Conservation (phyloP, 2,888 invertebrate genomes). For the Protodeltote pygarga region DNA sequence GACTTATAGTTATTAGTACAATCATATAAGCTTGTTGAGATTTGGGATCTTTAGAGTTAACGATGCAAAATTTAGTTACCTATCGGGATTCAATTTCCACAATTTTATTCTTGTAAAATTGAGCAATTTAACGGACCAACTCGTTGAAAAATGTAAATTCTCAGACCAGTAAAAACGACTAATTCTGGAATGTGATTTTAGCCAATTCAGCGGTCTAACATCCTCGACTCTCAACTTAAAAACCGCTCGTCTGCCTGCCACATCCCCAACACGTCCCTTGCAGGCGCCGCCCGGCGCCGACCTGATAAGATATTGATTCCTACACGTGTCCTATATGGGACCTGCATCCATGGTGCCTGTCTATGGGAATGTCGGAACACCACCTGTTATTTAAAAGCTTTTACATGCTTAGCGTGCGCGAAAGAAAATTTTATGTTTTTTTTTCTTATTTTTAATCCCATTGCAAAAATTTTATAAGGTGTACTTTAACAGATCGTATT, state of each 20-base stretch:
- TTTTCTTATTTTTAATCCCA: neutral
- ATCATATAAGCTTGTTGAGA: no score
- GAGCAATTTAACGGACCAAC: no score
- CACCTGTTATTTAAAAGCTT: conserved; percentile 80
- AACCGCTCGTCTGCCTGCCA: conserved; percentile 55
- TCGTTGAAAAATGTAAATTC: no score
- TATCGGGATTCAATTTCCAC: no score
- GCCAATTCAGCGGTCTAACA: no score
- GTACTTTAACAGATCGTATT: conserved; percentile 2
- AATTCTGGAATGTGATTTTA: no score
- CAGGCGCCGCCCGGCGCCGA: conserved; percentile 81
- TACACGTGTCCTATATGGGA: conserved; percentile 73
- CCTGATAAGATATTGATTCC: conserved; percentile 73
- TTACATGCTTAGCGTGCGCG: conserved; percentile 49
- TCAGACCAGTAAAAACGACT: no score
- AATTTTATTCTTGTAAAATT: no score
- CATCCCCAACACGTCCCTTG: conserved; percentile 58
- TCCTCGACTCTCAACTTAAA: conserved; percentile 2
- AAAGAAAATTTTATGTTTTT: neutral
- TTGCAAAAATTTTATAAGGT: conserved; percentile 4
- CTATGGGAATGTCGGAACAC: conserved; percentile 67
- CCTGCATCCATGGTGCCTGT: conserved; percentile 52
- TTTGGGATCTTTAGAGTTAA: no score
- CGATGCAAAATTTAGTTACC: no score
- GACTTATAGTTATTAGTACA: no score